Evolutionary conservation across 1,140 invertebrate species (phyloP), one percentile per base, ranked within the genome.

Genomic region (Euwallacea similis): DNA sequence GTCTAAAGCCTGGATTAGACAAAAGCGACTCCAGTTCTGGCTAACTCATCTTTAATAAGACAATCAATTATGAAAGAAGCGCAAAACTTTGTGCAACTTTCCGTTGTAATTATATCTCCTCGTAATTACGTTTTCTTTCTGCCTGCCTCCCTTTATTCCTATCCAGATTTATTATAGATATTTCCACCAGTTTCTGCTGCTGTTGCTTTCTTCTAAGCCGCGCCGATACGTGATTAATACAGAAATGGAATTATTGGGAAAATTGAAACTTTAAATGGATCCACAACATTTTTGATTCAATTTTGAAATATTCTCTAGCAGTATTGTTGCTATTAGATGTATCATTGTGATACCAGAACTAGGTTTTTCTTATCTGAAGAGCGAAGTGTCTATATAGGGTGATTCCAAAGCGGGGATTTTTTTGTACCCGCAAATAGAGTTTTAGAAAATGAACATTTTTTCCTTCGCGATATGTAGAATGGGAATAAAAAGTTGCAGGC

Each of bases 41-140:
- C 78, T 81, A 81, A 81, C 78, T 81, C 77, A 81, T 81, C 79
- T 80, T 81, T 81, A 81, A 81, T 81, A 81, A 81, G 80, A 75
- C 79, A 77, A 81, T 81, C 80, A 81, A 81, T 81, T 81, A 81
- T 81, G 78, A 77, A 76, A 72, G 77, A 73, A 76, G 74, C 64
- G 73, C 69, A 77, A 76, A 80, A 79, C 77, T 80, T 77, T 79
- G 79, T 79, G 76, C 76, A 80, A 81, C 79, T 81, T 79, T 77
- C 74, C 73, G 73, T 73, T 77, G 78, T 81, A 79, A 81, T 81
- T 80, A 81, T 78, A 80, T 80, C 77, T 78, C 78, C 75, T 78
- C 75, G 76, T 81, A 81, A 81, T 81, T 81, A 76, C 73, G 74
- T 72, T 73, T 68, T 68, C 71, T 66, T 71, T 71, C 44, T 50